Base-by-base conservation (phyloP, 1,140 invertebrate genomes). In the Aphelenchoides fujianensis region DNA sequence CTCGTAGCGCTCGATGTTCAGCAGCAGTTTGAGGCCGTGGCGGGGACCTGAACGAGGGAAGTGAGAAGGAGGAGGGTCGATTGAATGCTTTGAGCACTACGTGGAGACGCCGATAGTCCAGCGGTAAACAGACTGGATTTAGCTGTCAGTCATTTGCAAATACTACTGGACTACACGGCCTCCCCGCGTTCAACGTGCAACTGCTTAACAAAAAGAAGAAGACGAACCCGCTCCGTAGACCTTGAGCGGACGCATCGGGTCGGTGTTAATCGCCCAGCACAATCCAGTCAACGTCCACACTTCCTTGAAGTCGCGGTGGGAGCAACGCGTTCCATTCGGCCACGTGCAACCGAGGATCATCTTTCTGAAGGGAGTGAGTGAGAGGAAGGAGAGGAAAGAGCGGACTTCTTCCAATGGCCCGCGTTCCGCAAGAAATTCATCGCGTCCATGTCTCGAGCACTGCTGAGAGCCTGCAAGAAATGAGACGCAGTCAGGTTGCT, bases 201-300 rank as follows among this genome's bases (percentile, higher is more conserved):
- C 5, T 59, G 55, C 28, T 34, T n/a, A 12, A 66, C 12, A 66
- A 66, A 64, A 61, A 2, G 31, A 61, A 61, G 16, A 19, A 19
- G 53, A 16, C 1, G 36, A 61, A 68, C 73, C 77, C 35, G 71
- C 77, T 68, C 82, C 70, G 41, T 68, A 79, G 0, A 82, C 78
- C 31, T 74, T 31, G 28, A 82, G 69, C 16, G 82, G 82, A 61
- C 79, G 73, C 31, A 69, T 32, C 2, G 71, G 70, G 68, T 83
- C 82, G 3, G 81, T 80, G 70, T 83, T 83, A 2, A 83, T 84
- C 3, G 82, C 82, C 82, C 82, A 83, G 63, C 82, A 83, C 3
- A 83, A 71, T 2, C 82, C 82, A 30, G 82, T 83, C 30, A 82
- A 64, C 27, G 82, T 83, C 82, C 82, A 83, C 19, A 83, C 72